Percentiles rank a stretch among this genome's conserved stretches.
These are phyloP conservation scores for Eurypyga helias DNA, from an alignment of 2,113 vertebrate species.

Conservation along the genomic window DNA sequence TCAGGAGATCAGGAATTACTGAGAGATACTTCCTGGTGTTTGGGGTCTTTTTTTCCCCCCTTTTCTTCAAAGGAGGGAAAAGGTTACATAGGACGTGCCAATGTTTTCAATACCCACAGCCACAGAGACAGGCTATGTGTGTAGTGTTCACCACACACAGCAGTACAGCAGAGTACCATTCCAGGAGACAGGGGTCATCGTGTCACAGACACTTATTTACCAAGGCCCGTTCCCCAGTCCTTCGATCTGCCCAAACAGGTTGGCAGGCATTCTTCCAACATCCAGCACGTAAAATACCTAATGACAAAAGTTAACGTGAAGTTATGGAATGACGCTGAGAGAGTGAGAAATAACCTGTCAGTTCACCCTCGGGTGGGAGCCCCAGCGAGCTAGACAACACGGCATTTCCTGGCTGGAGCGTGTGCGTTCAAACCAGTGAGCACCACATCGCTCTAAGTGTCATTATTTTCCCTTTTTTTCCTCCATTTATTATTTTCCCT, in stretches of 20 bases:
- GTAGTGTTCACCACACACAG: background rate
- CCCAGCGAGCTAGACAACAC: background rate
- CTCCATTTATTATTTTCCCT: background rate
- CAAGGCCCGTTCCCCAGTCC: background rate
- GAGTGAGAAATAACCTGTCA: background rate
- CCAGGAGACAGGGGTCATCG: background rate
- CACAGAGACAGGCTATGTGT: fast-evolving
- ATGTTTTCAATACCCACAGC: background rate
- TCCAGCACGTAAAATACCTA: background rate
- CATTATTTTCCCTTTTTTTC: background rate
- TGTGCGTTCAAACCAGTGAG: fast-evolving
- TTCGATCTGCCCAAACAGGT: background rate
- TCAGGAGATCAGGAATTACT: background rate
- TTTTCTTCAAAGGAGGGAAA: background rate
- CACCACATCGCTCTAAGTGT: background rate
- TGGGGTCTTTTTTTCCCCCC: too few species aligned
- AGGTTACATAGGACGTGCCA: background rate
- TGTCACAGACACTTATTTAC: background rate
- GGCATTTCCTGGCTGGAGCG: background rate
- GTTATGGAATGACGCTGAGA: background rate
- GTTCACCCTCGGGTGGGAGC: background rate
- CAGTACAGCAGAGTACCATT: background rate
- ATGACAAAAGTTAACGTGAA: background rate
- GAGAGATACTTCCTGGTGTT: background rate
- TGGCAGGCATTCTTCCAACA: background rate